Conservation (phyloP, 2,113 vertebrate species). For the Micronisus gabar region DNA sequence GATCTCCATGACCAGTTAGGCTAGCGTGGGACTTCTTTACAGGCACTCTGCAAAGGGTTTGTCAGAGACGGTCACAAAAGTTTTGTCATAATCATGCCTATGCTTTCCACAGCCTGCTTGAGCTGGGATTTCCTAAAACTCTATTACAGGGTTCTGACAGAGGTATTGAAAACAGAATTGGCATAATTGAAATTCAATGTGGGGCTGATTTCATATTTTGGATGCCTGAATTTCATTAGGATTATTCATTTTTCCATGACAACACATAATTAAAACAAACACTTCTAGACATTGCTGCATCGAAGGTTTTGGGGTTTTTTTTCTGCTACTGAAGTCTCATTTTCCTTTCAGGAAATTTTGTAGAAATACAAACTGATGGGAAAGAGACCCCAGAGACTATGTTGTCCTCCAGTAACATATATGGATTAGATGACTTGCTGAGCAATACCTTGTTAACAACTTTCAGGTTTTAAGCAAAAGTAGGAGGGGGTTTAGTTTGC, state of each 20-base stretch:
- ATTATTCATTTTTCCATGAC: neutral
- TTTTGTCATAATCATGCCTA: neutral
- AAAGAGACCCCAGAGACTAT: slow-evolving; percentile 8
- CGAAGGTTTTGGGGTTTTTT: neutral
- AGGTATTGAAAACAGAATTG: neutral
- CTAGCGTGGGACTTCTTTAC: neutral
- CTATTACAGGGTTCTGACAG: neutral
- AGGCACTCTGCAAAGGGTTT: neutral
- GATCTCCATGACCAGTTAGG: neutral
- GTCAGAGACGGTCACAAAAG: neutral
- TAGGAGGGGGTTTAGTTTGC: neutral
- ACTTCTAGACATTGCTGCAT: neutral
- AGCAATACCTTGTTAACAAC: slow-evolving; percentile 28
- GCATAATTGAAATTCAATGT: neutral
- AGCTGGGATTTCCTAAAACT: neutral
- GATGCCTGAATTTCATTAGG: neutral
- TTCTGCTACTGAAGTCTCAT: neutral
- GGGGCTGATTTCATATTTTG: neutral
- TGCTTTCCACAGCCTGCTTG: neutral
- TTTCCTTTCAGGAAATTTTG: neutral
- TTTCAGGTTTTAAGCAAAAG: slow-evolving; percentile 19
- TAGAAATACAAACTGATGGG: neutral
- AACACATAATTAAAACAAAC: neutral
- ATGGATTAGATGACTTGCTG: slow-evolving; percentile 7
- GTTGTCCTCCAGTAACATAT: neutral